Evolutionary conservation across 2,888 invertebrate genomes (phyloP), one percentile per base, ranked within the genome.

Genomic region (Hydroisotoma schaefferi): DNA sequence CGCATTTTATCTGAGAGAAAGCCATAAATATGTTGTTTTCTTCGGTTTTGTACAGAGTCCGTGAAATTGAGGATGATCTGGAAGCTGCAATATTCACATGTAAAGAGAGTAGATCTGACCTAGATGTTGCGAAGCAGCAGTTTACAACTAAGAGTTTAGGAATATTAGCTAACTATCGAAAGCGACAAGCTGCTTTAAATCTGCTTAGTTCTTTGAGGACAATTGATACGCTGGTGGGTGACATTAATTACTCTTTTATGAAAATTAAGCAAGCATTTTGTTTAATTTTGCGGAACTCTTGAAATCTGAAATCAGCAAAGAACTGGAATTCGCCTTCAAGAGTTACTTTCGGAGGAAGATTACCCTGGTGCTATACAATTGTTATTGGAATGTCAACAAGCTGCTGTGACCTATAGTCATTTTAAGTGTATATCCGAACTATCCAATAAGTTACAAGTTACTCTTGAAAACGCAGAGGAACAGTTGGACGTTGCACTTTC

Each of bases 351-450:
- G 57, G 88, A 86, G 73, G 90, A 87, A 71, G 90, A 94, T 75
- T 97, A 90, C 77, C 87, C 88, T 20, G 88, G 87, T 47, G 94
- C 94, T 0, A 94, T 97, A 60, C 86, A 88, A n/a, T 79, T 97
- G 26, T 83, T 95, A 56, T 78, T 93, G 29, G 90, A 89, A 76
- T 94, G 94, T 74, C 88, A 90, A 74, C 87, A 86, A 74, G 90
- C 88, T 0, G 93, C 94, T 0, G 82, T 84, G 0, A 87, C 85
- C 40, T 91, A 91, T 74, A 86, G 86, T 73, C 90, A 95, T 75
- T 97, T 89, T 74, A 85, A 84, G n/a, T 94, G 95, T 74, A 91
- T 97, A 43, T 87, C 90, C 44, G 92, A 93, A 62, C 78, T 97
- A 33, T 86, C 86, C 15, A 84, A 86, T 15, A 88, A 94, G 74